Percentiles rank a stretch among this genome's conserved stretches.
Evolutionary conservation across 2,888 invertebrate species (phyloP).

Genomic region (Cephalotes varians): DNA sequence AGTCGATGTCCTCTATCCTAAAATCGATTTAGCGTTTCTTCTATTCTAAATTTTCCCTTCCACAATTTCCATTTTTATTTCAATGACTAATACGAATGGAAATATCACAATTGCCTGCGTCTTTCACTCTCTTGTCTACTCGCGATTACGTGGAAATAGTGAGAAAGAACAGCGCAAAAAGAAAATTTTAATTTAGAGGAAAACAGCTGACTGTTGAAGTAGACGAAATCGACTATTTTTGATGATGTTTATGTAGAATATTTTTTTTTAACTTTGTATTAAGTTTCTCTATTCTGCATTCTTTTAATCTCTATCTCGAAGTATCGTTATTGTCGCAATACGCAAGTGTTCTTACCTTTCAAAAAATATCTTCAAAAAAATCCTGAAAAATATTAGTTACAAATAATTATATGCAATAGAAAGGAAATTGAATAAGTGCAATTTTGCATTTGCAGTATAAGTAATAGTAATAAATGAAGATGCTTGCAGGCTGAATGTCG

Average conservation of each 20-base stretch:
- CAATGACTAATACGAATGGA: background rate
- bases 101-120: too few species aligned
- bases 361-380: constrained; percentile 22
- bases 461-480: constrained; percentile 14
- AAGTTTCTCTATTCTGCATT: background rate
- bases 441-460: constrained; percentile 30
- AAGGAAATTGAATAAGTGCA: constrained; percentile 26
- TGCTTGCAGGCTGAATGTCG: constrained; percentile 16
- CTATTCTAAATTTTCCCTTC: background rate
- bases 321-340: constrained; percentile 32
- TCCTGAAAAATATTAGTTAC: constrained; percentile 30
- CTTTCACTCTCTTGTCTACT: background rate
- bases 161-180: background rate
- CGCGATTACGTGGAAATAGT: background rate
- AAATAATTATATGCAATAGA: constrained; percentile 32
- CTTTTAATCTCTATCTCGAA: background rate
- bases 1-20: background rate
- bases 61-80: background rate
- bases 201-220: background rate
- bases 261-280: constrained; percentile 7
- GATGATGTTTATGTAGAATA: constrained; percentile 1
- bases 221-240: constrained; percentile 1
- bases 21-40: background rate
- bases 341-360: constrained; percentile 44
- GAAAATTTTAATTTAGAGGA: background rate